These are phyloP conservation scores for Hololepta plana DNA, from an alignment of 2,888 invertebrate species.

Conservation along the genomic window DNA sequence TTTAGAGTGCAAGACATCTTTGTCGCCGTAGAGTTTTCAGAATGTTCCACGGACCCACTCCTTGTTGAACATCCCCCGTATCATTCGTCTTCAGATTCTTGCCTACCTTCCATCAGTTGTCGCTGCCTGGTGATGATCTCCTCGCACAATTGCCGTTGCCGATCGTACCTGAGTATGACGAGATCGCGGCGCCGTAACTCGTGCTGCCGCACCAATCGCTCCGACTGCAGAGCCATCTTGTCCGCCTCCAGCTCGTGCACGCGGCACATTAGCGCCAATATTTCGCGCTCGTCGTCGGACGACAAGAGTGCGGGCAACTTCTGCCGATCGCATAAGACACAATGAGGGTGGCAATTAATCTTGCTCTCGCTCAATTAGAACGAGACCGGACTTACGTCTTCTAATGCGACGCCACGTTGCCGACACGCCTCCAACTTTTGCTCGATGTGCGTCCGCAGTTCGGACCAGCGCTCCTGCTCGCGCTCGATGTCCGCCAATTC, in stretches of 20 bases:
- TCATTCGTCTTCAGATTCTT: not conserved
- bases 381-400: conserved; percentile 46
- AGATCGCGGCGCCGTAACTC: conserved; percentile 72
- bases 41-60: no score
- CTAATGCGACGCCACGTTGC: conserved; percentile 58
- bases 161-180: conserved; percentile 62
- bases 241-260: conserved; percentile 91
- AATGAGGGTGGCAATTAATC: conserved; percentile 6
- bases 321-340: no score
- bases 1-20: no score
- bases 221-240: conserved; percentile 81
- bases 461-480: conserved; percentile 67
- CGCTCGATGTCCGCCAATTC: conserved; percentile 69
- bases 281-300: conserved; percentile 79
- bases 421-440: conserved; percentile 66
- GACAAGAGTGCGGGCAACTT: conserved; percentile 70
- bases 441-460: conserved; percentile 58
- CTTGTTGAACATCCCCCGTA: no score
- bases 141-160: conserved; percentile 73
- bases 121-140: conserved; percentile 83
- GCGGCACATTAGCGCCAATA: conserved; percentile 69
- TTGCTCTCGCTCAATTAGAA: not conserved
- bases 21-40: no score
- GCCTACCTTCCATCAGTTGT: conserved; percentile 63
- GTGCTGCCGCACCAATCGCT: conserved; percentile 67